Evolutionary conservation across 2,113 vertebrate genomes (phyloP).

Genomic region (Phasianus colchicus): DNA sequence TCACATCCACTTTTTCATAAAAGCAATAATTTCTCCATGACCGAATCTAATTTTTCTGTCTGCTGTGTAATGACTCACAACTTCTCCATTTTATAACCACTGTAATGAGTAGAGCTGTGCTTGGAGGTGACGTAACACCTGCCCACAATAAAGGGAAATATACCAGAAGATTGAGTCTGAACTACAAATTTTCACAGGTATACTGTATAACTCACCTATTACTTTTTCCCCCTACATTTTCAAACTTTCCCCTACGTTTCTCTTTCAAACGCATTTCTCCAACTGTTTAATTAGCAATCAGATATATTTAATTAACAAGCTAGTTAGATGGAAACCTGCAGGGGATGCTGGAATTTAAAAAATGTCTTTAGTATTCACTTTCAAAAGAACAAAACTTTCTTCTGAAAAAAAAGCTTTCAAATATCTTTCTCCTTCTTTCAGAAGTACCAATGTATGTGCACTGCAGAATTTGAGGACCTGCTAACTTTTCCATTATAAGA

Average conservation of each 20-base stretch:
- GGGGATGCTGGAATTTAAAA: neutral
- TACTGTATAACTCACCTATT: neutral
- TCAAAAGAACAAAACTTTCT: neutral
- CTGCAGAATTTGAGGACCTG: conserved; percentile 1
- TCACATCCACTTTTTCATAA: neutral
- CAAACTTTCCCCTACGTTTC: neutral
- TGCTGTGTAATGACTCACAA: neutral
- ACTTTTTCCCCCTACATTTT: neutral
- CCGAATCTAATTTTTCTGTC: neutral
- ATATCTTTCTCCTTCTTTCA: neutral
- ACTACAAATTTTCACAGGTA: neutral
- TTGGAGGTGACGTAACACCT: neutral
- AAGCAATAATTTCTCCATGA: neutral
- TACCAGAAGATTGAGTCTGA: neutral
- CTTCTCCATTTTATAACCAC: conserved; percentile 7
- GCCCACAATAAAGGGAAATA: neutral
- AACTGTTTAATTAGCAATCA: conserved; percentile 34
- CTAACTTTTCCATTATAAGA: conserved; percentile 45
- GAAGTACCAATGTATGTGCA: neutral
- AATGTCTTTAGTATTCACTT: neutral
- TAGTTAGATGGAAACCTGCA: neutral
- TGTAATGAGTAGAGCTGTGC: neutral
- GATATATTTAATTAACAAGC: conserved; percentile 37
- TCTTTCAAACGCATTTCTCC: conserved; percentile 17
- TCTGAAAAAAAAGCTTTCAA: neutral